Percentiles rank a stretch among this genome's conserved stretches.
Evolutionary conservation across 2,797 vertebrate species (phyloP).

Genomic region (Halcyon chelicuti): DNA sequence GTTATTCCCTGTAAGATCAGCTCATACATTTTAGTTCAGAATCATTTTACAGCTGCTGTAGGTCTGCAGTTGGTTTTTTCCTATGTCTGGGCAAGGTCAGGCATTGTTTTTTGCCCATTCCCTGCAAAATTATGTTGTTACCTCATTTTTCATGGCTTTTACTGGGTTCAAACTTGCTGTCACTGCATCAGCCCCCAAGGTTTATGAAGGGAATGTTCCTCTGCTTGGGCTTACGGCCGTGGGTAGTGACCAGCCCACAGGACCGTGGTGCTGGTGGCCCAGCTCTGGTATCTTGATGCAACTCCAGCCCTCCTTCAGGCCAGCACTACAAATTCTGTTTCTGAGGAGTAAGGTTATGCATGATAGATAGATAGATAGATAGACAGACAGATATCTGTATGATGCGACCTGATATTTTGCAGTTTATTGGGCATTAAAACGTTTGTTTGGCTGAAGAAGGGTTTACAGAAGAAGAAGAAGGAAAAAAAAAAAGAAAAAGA

Average conservation of each 20-base stretch:
- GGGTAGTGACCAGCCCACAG: not conserved
- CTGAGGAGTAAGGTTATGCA: not conserved
- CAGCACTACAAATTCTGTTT: not conserved
- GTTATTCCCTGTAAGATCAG: not conserved
- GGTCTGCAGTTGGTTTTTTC: not conserved
- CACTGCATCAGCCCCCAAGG: not conserved
- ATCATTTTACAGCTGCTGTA: not conserved
- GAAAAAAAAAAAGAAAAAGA: not conserved
- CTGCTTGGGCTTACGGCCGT: not conserved
- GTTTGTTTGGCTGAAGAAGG: not conserved
- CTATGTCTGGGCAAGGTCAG: slow-evolving; percentile 1
- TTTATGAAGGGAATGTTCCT: not conserved
- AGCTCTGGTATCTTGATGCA: not conserved
- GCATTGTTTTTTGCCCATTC: not conserved
- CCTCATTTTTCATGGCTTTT: slow-evolving; percentile 13
- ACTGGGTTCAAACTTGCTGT: not conserved
- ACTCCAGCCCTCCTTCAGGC: not conserved
- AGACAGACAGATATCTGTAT: too few species aligned
- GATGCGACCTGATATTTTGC: not conserved
- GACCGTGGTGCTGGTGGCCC: not conserved
- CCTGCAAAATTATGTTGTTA: not conserved
- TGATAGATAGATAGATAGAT: not conserved
- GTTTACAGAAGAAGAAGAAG: not conserved
- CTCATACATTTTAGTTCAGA: not conserved
- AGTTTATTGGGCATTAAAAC: not conserved